phyloP scores from a whole-genome alignment of 2,888 invertebrate genomes.

The Steinernema scapterisci region DNA sequence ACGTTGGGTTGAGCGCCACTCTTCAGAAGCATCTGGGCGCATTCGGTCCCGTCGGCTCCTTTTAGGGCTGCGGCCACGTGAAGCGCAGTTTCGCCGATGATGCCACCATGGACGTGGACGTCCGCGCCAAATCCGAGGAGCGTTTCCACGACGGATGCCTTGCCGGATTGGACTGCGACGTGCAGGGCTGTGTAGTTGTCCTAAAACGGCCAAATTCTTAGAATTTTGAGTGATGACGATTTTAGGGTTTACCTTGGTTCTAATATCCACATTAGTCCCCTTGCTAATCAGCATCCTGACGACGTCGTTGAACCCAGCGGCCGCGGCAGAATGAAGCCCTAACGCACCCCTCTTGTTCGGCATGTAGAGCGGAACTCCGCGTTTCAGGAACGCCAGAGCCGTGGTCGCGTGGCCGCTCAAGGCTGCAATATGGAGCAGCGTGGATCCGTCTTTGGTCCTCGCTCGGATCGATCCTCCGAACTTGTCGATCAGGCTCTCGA shows the following conservation, averaged over 20 bases:
- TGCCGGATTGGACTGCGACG: conserved; percentile 79
- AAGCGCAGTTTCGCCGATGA: conserved; percentile 86
- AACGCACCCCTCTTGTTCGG: conserved; percentile 97
- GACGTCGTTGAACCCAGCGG: conserved; percentile 94
- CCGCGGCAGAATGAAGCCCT: conserved; percentile 95
- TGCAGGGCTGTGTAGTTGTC: conserved; percentile 97
- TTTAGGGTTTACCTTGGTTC: conserved; percentile 79
- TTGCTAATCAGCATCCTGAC: conserved; percentile 92
- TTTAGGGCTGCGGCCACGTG: conserved; percentile 79
- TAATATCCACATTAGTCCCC: conserved; percentile 93
- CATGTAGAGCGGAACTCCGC: conserved; percentile 98
- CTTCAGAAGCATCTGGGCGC: conserved; percentile 94
- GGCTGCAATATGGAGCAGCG: conserved; percentile 97
- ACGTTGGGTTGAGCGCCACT: conserved; percentile 96
- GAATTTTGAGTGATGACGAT: background rate
- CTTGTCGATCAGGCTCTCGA: conserved; percentile 93
- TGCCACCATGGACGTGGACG: conserved; percentile 83
- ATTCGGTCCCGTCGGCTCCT: conserved; percentile 79
- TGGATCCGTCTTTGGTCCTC: conserved; percentile 81
- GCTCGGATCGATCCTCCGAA: conserved; percentile 82
- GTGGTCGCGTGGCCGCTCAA: conserved; percentile 96
- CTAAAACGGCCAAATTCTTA: conserved; percentile 71
- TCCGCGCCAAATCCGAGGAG: conserved; percentile 94
- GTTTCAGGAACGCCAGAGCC: conserved; percentile 95
- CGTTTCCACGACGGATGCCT: conserved; percentile 66